These are phyloP conservation scores for Sclerodermus sp. DNA, from an alignment of 2,888 invertebrate genomes.

Conservation along the genomic window DNA sequence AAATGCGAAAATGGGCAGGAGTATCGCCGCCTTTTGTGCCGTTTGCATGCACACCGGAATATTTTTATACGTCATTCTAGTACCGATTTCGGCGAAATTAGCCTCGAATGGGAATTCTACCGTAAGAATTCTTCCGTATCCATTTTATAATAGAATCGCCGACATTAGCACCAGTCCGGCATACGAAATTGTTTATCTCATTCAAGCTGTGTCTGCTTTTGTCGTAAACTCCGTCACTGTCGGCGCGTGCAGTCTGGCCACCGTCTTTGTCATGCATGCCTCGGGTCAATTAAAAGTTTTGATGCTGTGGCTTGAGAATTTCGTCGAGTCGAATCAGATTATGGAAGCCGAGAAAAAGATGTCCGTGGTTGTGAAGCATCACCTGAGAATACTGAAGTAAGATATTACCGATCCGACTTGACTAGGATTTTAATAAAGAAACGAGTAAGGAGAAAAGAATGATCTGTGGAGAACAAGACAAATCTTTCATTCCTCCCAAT, in stretches of 20 bases:
- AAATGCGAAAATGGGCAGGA: conserved; percentile 30
- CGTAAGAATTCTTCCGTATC: conserved; percentile 17
- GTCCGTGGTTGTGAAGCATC: background rate
- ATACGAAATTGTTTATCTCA: conserved; percentile 24
- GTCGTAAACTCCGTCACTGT: conserved; percentile 17
- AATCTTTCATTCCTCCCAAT: too few species aligned
- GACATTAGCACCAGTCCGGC: conserved; percentile 16
- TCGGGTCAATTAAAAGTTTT: background rate
- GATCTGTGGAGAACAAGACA: background rate
- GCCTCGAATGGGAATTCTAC: conserved; percentile 12
- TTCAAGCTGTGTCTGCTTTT: conserved; percentile 23
- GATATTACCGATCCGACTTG: too few species aligned
- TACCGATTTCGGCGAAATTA: conserved; percentile 9
- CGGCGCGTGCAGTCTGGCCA: conserved; percentile 17
- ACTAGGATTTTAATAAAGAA: too few species aligned
- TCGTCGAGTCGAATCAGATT: background rate
- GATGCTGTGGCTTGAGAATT: background rate
- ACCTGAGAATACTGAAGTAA: background rate
- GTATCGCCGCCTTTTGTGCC: conserved; percentile 22
- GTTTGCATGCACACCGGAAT: conserved; percentile 24
- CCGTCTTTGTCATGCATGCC: conserved; percentile 2
- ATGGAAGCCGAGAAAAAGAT: too few species aligned
- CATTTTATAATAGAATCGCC: conserved; percentile 27
- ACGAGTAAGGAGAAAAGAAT: background rate
- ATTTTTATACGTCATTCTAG: conserved; percentile 12